A percentile compares a stretch with the other conserved stretches of the same genome.
phyloP scores from a whole-genome alignment of 1,140 invertebrate genomes.

The Solen grandis region DNA sequence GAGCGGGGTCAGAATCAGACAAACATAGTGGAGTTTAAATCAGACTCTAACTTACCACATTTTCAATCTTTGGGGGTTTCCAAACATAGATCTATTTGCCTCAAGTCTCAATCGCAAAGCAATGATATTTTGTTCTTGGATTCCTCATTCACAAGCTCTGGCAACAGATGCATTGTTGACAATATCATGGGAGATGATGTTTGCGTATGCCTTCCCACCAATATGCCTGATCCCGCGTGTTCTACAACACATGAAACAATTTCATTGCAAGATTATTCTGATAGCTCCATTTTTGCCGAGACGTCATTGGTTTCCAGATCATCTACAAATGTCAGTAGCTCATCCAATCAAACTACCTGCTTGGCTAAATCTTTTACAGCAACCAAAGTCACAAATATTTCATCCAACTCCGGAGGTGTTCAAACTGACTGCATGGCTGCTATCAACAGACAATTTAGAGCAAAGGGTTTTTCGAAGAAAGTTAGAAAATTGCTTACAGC shows the following conservation, averaged over 20 bases:
- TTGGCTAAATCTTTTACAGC: not conserved
- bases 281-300: slow-evolving; percentile 55
- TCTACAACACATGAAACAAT: slow-evolving; percentile 39
- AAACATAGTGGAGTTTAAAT: not conserved
- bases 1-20: not conserved
- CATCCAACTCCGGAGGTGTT: slow-evolving; percentile 35
- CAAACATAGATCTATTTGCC: not conserved
- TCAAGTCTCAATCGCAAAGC: not conserved
- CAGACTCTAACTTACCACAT: not conserved
- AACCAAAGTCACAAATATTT: not conserved
- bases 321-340: slow-evolving; percentile 17
- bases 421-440: slow-evolving; percentile 35
- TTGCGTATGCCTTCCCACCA: slow-evolving; percentile 56
- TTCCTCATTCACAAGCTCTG: not conserved
- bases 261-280: slow-evolving; percentile 54
- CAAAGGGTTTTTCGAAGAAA: slow-evolving; percentile 25
- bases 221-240: slow-evolving; percentile 57
- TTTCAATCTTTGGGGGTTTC: not conserved
- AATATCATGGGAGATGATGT: not conserved
- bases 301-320: slow-evolving; percentile 36
- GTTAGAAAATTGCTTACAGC: not conserved
- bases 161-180: slow-evolving; percentile 29
- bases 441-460: slow-evolving; percentile 42
- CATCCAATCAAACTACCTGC: slow-evolving; percentile 16
- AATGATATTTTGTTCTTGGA: slow-evolving; percentile 9